A percentile compares a stretch with the other conserved stretches of the same genome.
Evolutionary conservation across 2,888 invertebrate species (phyloP).

Genomic region (Apamea sordens): DNA sequence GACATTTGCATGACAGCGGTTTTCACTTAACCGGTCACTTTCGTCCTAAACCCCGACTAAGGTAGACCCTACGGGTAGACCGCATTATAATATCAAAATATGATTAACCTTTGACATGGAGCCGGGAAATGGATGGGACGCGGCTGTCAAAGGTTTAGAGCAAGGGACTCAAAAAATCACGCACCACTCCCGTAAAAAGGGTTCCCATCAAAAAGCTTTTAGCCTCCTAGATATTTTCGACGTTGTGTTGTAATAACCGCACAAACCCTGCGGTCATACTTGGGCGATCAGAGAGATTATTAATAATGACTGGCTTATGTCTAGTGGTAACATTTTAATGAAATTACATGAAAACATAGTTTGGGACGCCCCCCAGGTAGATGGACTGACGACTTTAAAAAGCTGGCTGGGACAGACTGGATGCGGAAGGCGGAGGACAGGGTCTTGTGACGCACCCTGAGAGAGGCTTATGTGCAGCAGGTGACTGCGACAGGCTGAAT

Average conservation of each 20-base stretch:
- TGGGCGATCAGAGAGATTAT: neutral
- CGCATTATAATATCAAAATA: slow-evolving; percentile 61
- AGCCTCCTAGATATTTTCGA: slow-evolving; percentile 52
- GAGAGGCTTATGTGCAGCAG: neutral
- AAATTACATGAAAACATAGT: neutral
- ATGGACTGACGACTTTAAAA: neutral
- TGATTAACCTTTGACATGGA: slow-evolving; percentile 50
- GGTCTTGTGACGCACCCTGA: neutral
- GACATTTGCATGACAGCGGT: slow-evolving; percentile 62
- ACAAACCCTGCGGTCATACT: slow-evolving; percentile 3
- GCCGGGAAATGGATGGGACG: slow-evolving; percentile 52
- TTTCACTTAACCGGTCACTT: slow-evolving; percentile 58
- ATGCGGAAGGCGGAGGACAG: neutral
- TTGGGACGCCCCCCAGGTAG: neutral
- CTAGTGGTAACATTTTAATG: slow-evolving; percentile 7
- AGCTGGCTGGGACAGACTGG: neutral
- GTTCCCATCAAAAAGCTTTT: slow-evolving; percentile 66
- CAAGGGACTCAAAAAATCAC: slow-evolving; percentile 50
- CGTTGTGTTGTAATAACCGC: slow-evolving; percentile 24
- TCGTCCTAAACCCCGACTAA: slow-evolving; percentile 39
- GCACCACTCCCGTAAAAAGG: slow-evolving; percentile 44
- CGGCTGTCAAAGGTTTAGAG: slow-evolving; percentile 56
- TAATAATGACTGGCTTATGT: neutral
- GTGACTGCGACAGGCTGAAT: neutral
- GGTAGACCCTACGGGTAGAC: slow-evolving; percentile 55